Evolutionary conservation across 64 coral and sea anemone genomes (phyloP).

Genomic region (Montipora capricornis): DNA sequence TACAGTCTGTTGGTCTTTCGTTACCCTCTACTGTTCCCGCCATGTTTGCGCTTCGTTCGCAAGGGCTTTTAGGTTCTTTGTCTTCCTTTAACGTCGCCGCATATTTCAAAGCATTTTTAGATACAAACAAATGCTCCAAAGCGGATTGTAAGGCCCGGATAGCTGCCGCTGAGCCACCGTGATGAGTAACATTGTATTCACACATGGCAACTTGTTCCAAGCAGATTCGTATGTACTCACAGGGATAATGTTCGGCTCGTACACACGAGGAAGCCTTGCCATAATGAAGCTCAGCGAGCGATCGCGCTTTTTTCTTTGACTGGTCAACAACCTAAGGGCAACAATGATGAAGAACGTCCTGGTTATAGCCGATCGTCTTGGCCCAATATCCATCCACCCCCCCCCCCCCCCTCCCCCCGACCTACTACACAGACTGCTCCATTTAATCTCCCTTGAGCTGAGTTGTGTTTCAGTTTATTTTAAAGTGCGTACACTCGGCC

Average conservation of each 20-base stretch:
- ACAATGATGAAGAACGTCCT: too few species aligned
- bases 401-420: too few species aligned
- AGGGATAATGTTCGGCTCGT: constrained; percentile 51
- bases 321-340: constrained; percentile 76
- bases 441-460: too few species aligned
- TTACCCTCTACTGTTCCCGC: background rate
- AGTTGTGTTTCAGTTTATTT: too few species aligned
- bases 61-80: background rate
- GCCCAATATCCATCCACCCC: too few species aligned
- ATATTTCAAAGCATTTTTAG: constrained; percentile 46
- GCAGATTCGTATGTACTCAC: constrained; percentile 77
- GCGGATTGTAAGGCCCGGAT: constrained; percentile 65
- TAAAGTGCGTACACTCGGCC: too few species aligned
- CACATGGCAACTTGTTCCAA: constrained; percentile 95
- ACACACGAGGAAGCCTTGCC: constrained; percentile 74
- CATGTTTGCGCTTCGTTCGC: background rate
- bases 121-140: constrained; percentile 65
- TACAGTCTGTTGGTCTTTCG: background rate
- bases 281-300: constrained; percentile 95
- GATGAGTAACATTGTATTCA: constrained; percentile 71
- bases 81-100: constrained; percentile 3
- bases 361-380: too few species aligned
- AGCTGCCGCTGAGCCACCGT: constrained; percentile 42
- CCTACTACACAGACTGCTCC: background rate
- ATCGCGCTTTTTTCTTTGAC: constrained; percentile 79